Percentiles rank a stretch among this genome's conserved stretches.
phyloP scores from a whole-genome alignment of 2,797 vertebrate genomes.

The Muscicapa comitata region DNA sequence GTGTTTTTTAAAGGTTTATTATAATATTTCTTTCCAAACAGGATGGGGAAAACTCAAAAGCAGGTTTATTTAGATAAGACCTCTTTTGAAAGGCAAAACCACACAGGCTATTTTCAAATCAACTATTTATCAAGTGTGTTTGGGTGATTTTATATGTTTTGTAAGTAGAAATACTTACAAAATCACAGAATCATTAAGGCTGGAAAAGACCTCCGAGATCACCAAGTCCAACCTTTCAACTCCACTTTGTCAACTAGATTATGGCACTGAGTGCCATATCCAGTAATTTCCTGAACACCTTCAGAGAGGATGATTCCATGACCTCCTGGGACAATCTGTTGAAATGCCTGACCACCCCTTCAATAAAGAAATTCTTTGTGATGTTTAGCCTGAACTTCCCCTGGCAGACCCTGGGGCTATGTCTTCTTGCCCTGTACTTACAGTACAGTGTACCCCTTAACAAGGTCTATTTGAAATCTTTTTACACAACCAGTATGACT shows the following conservation, averaged over 20 bases:
- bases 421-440: background rate
- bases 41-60: background rate
- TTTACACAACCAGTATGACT: background rate
- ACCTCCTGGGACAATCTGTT: background rate
- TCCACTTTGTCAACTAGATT: background rate
- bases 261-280: too few relatives aligned
- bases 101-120: background rate
- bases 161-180: background rate
- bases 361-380: background rate
- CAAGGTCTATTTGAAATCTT: background rate
- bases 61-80: background rate
- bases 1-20: background rate
- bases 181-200: background rate
- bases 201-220: background rate
- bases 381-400: background rate
- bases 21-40: background rate
- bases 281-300: background rate
- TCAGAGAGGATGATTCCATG: background rate
- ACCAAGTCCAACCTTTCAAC: background rate
- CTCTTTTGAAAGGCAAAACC: background rate
- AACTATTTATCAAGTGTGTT: background rate
- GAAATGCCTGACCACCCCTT: background rate
- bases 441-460: background rate
- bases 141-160: background rate
- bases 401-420: background rate